Evolutionary conservation across 2,113 vertebrate species (phyloP).

Genomic region (Turdus rufiventris): DNA sequence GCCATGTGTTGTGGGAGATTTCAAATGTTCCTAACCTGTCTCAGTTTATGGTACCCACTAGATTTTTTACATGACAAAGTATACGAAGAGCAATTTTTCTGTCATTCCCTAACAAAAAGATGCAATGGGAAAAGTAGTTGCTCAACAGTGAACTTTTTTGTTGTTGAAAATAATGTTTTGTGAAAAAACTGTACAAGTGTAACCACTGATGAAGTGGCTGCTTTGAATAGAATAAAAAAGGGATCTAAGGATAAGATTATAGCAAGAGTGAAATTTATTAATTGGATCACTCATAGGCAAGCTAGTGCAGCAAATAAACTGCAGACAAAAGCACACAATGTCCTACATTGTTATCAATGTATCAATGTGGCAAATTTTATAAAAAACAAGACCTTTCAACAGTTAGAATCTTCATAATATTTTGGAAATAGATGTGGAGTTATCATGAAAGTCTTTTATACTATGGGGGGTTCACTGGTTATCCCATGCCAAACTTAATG

Average conservation of each 20-base stretch:
- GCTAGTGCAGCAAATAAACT: neutral
- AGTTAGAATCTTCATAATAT: neutral
- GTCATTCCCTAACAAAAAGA: neutral
- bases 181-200: neutral
- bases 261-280: neutral
- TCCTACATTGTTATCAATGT: neutral
- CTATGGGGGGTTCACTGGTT: neutral
- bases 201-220: neutral
- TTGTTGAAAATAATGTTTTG: neutral
- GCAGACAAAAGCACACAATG: neutral
- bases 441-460: neutral
- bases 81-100: neutral
- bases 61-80: neutral
- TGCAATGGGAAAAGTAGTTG: neutral
- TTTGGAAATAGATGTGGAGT: neutral
- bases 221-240: neutral
- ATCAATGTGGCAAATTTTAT: neutral
- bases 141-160: accelerated
- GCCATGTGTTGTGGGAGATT: neutral
- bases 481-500: neutral
- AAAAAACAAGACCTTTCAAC: neutral
- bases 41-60: neutral
- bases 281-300: neutral
- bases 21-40: neutral
- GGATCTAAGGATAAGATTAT: neutral